Conservation (phyloP, 1,140 invertebrate species). For the Tetramorium alpestre region DNA sequence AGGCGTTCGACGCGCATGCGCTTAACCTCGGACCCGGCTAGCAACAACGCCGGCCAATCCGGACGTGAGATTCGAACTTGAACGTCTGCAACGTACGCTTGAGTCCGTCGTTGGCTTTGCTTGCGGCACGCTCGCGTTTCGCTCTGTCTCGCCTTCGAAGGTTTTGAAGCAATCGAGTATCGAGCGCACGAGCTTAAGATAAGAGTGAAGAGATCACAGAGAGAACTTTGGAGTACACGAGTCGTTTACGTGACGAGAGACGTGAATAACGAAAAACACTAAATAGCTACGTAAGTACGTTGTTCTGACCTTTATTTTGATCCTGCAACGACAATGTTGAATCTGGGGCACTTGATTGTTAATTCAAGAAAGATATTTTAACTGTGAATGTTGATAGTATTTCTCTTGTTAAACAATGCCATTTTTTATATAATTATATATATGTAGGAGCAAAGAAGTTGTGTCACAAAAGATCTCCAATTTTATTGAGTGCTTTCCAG, state of each 20-base stretch:
- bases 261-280: not conserved
- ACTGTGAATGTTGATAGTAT: not conserved
- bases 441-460: not conserved
- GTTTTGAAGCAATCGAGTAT: not conserved
- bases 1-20: not conserved
- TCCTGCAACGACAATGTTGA: not conserved
- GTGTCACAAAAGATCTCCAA: not conserved
- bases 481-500: too few species aligned
- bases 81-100: slow-evolving; percentile 15
- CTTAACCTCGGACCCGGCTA: not conserved
- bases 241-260: not conserved
- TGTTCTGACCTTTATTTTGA: not conserved
- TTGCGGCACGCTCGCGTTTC: not conserved
- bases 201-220: not conserved
- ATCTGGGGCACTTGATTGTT: not conserved
- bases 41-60: slow-evolving; percentile 36
- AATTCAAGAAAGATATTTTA: not conserved
- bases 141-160: not conserved
- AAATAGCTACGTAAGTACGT: not conserved
- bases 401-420: not conserved
- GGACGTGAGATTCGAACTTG: slow-evolving; percentile 27
- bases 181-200: not conserved
- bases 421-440: not conserved
- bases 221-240: not conserved
- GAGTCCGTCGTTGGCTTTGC: not conserved